phyloP scores from a whole-genome alignment of 1,140 invertebrate genomes.

The Drosophila parabipectinata region DNA sequence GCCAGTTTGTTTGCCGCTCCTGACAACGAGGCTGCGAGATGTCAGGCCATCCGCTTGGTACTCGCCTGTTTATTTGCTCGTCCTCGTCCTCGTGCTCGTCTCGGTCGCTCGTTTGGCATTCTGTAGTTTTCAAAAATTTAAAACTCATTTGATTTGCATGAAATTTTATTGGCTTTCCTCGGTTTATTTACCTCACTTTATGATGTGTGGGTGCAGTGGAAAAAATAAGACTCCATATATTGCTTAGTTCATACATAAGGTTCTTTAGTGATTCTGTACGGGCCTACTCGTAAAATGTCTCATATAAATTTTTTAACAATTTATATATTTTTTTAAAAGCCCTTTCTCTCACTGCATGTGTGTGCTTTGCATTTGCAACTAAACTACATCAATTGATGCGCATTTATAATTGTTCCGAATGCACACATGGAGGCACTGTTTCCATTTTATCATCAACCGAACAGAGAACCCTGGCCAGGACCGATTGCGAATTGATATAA shows the following conservation, averaged over 20 bases:
- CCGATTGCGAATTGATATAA: constrained; percentile 58
- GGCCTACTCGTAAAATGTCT: not conserved
- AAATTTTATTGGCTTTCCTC: constrained; percentile 62
- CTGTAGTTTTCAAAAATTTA: constrained; percentile 57
- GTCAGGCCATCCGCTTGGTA: constrained; percentile 4
- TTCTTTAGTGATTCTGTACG: too few relatives aligned
- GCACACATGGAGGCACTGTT: constrained; percentile 11
- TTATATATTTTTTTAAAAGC: not conserved
- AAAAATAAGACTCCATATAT: not conserved
- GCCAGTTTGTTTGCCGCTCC: constrained; percentile 29
- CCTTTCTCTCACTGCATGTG: constrained; percentile 6
- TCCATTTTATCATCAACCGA: constrained; percentile 46
- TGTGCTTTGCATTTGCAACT: constrained; percentile 7
- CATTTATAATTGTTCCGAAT: constrained; percentile 76
- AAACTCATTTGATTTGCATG: constrained; percentile 81
- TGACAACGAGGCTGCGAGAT: constrained; percentile 10
- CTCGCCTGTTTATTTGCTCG: constrained; percentile 51
- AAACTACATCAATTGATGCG: constrained; percentile 69
- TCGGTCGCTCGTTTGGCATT: constrained; percentile 32
- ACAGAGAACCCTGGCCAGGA: constrained; percentile 16
- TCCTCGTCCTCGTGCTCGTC: constrained; percentile 41
- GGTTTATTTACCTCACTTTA: constrained; percentile 49
- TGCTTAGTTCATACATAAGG: too few relatives aligned
- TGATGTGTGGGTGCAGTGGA: constrained; percentile 26
- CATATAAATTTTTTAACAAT: not conserved